Base-by-base conservation (phyloP, 1,140 invertebrate species). In the Pogonomyrmex barbatus region DNA sequence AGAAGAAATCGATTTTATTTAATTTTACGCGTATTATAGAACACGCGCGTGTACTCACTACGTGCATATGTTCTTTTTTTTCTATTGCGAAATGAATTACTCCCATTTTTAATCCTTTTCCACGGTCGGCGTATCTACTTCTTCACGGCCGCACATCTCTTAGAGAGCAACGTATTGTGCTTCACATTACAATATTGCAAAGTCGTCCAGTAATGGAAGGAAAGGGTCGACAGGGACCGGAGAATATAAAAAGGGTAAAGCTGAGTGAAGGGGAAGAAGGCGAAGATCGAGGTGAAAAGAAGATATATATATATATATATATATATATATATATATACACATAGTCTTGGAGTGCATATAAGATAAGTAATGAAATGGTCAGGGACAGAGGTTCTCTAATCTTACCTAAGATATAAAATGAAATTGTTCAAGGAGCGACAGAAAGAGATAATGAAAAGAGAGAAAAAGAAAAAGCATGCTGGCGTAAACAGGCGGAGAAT, bases 341-440 rank as follows among this genome's bases (percentile, higher is more conserved):
- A 89, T 56, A 83, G 76, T 87, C 76, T 77, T 81, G 70, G 56
- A 56, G 70, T 85, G 83, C 88, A 86, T 86, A 78, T 87, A 88
- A 84, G 91, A 91, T 91, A 90, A 92, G 91, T 91, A 92, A 92
- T 91, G 90, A 92, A 92, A 92, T 89, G 88, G 88, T 90, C 86
- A 90, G 79, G 76, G 68, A 88, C 83, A 89, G 88, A 89, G 87
- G 75, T 91, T 91, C 87, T 90, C 83, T 91, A 92, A 91, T 90
- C 90, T 75, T 84, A 60, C 30, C 45, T 24, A 24, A 81, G 85
- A 90, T 91, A 91, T 91, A 89, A 91, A 85, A 87, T 86, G 79
- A 91, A 90, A 90, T 86, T 73, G 81, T 87, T 88, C 77, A 10
- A 62, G 47, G 17, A 79, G 36, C n/a, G 60, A 54, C 30, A 17